Percentiles rank a stretch among this genome's conserved stretches.
Conservation (phyloP, 2,888 invertebrate genomes). For the Limnephilus lunatus region DNA sequence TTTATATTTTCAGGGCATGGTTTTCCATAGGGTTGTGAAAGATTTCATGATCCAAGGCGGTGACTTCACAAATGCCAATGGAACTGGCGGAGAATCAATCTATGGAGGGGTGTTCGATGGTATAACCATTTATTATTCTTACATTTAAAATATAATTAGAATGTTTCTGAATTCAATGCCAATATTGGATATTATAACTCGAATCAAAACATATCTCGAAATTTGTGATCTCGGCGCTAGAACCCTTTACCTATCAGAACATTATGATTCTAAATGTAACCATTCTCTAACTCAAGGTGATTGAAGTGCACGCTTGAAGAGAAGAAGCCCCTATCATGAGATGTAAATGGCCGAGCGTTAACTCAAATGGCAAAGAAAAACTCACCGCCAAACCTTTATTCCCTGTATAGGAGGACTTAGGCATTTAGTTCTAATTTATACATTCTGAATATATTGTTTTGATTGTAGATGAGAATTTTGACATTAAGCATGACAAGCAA, state of each 20-base stretch:
- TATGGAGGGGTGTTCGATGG: constrained; percentile 98
- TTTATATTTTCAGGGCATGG: constrained; percentile 78
- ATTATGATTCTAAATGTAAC: neutral
- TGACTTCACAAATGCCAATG: constrained; percentile 94
- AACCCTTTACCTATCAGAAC: neutral
- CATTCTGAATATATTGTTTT: constrained; percentile 13
- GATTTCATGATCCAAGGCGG: constrained; percentile 98
- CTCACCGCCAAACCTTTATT: neutral
- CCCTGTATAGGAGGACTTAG: neutral
- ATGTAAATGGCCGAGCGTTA: neutral
- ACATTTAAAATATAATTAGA: too few species aligned
- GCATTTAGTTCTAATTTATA: neutral
- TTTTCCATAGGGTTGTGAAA: constrained; percentile 96
- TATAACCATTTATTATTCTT: constrained; percentile 70
- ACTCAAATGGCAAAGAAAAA: neutral
- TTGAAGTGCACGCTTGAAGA: neutral
- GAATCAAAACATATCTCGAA: too few species aligned
- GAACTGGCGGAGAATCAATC: constrained; percentile 98
- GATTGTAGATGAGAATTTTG: constrained; percentile 92
- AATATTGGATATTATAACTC: too few species aligned
- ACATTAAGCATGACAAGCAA: constrained; percentile 90
- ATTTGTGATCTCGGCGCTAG: too few species aligned
- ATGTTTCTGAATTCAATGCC: too few species aligned
- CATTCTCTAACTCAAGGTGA: neutral
- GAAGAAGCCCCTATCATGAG: too few species aligned